These are phyloP conservation scores for Melipona beecheii DNA, from an alignment of 2,888 invertebrate species.

Conservation along the genomic window DNA sequence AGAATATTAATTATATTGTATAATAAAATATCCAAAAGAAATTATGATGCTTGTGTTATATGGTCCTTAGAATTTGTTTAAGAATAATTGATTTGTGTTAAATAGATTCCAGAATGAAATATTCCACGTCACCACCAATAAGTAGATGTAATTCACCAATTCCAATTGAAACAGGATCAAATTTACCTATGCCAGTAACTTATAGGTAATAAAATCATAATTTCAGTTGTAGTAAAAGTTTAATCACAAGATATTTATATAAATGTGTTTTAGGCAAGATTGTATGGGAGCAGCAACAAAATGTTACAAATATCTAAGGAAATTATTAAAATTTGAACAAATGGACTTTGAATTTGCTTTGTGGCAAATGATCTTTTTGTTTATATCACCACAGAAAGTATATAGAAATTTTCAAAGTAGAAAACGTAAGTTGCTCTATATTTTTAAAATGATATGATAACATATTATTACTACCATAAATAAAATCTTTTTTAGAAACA, in stretches of 20 bases:
- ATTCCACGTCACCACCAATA: constrained; percentile 87
- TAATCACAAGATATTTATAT: constrained; percentile 72
- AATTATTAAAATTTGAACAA: constrained; percentile 95
- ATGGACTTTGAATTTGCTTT: constrained; percentile 99
- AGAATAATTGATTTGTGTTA: neutral
- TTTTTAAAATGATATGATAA: neutral
- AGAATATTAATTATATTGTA: neutral
- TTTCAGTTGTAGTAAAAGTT: neutral
- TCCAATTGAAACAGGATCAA: constrained; percentile 85
- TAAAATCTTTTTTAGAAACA: constrained; percentile 88
- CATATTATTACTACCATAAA: neutral
- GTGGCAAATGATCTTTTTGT: constrained; percentile 99
- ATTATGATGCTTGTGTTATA: constrained; percentile 9
- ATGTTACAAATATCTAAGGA: constrained; percentile 93
- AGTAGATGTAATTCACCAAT: constrained; percentile 83
- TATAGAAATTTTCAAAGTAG: constrained; percentile 98
- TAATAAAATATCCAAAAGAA: neutral
- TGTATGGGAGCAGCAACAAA: constrained; percentile 94
- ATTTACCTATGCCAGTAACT: constrained; percentile 88
- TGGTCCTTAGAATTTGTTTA: neutral
- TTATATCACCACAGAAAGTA: constrained; percentile 97
- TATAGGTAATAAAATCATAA: constrained; percentile 72
- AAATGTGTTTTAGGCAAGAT: constrained; percentile 85
- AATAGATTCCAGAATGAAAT: constrained; percentile 85
- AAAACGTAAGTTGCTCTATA: constrained; percentile 91